phyloP scores from a whole-genome alignment of 2,113 vertebrate genomes.

The Oenanthe oenanthe region DNA sequence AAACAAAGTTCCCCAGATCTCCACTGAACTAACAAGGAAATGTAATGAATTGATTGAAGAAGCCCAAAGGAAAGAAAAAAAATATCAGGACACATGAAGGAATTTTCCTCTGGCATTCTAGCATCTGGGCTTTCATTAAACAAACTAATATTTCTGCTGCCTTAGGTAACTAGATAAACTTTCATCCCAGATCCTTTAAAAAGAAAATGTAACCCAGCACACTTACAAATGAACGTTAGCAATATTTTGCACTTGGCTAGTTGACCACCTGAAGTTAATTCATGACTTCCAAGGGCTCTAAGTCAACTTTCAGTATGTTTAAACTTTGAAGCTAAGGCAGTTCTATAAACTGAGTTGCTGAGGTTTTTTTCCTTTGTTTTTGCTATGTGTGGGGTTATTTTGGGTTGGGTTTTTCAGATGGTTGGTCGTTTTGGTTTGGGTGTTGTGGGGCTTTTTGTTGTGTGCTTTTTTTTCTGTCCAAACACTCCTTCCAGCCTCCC shows the following conservation, averaged over 20 bases:
- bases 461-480: not conserved
- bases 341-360: not conserved
- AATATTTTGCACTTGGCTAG: not conserved
- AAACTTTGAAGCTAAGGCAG: not conserved
- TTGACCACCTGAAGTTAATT: not conserved
- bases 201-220: not conserved
- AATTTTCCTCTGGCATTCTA: not conserved
- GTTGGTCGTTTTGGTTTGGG: not conserved
- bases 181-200: not conserved
- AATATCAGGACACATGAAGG: not conserved
- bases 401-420: not conserved
- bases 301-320: not conserved
- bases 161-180: not conserved
- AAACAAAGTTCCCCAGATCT: not conserved
- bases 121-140: not conserved
- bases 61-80: not conserved
- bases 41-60: not conserved
- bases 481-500: not conserved
- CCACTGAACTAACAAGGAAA: not conserved
- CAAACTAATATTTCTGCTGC: not conserved
- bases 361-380: not conserved
- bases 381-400: not conserved
- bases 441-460: not conserved
- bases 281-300: not conserved
- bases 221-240: not conserved